These are phyloP conservation scores for Pleuronectes platessa DNA, from an alignment of 2,113 vertebrate species.

Conservation along the genomic window DNA sequence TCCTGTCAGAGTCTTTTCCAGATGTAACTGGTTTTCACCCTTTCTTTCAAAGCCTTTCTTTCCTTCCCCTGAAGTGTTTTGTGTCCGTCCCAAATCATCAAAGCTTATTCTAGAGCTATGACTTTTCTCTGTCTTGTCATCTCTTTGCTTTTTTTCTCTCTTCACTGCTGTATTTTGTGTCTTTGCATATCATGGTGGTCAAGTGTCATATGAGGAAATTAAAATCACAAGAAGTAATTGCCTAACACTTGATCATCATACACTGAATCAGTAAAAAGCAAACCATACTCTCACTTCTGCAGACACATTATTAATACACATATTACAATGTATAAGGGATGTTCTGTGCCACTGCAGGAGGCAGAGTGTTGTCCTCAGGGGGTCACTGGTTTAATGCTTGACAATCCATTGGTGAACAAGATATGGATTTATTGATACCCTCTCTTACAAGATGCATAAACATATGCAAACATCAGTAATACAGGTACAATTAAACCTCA, in stretches of 20 bases:
- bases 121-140: constrained; percentile 7
- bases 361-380: no score
- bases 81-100: constrained; percentile 47
- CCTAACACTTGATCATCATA: no score
- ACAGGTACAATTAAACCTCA: neutral
- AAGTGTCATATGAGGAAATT: no score
- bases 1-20: constrained; percentile 70
- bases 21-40: constrained; percentile 45
- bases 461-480: neutral
- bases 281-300: no score
- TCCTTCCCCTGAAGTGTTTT: constrained; percentile 42
- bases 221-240: no score
- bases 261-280: neutral
- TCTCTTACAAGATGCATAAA: neutral
- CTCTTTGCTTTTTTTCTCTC: neutral
- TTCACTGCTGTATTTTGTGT: neutral
- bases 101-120: constrained; percentile 11
- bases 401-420: neutral
- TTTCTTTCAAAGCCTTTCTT: constrained; percentile 36
- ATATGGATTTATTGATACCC: neutral
- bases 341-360: neutral
- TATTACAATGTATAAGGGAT: neutral
- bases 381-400: neutral
- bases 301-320: neutral
- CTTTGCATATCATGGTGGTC: neutral